Base-by-base conservation (phyloP, 1,140 invertebrate species). In the Hyles euphorbiae region DNA sequence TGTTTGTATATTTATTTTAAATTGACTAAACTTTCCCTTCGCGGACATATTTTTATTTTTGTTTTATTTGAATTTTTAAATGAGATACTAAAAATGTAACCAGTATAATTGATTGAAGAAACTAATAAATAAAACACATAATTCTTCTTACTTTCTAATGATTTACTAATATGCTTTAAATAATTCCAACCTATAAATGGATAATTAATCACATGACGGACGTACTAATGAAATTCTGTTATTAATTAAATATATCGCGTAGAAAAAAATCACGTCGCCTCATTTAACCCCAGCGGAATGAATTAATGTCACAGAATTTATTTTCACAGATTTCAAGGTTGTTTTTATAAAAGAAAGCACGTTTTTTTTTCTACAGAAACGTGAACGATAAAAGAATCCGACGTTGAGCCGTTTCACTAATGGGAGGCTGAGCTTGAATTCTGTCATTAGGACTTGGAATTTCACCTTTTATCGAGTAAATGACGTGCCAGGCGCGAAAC, bases 361-460 rank as follows among this genome's bases (percentile, higher is more conserved):
- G 43, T 6, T 11, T 43, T 6, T 11, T 43, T 47, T 57, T 43
- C 34, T 44, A 47, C 10, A 48, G 32, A 34, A 40, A 44, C 48
- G 48, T 47, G 48, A 56, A 61, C 64, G 56, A 62, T 64, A 64
- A 70, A 63, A 60, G 54, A 67, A 62, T 56, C 55, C 48, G 60
- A 67, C 61, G 59, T 53, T 53, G 50, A 62, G 55, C 62, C 55
- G 54, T 64, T 64, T 43, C 54, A 53, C 58, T 70, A 69, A 70
- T 70, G 67, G 67, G 11, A 43, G 56, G 53, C 59, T 60, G 61
- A 55, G 51, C 58, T 63, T 63, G 64, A 59, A 67, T 62, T 66
- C 58, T 62, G 64, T 67, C 61, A 70, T 63, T 67, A 63, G 53
- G 58, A 61, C 53, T 63, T 65, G 58, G 54, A 65, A 65, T 69